phyloP scores from a whole-genome alignment of 1,140 invertebrate species.

The Philotrypesis tridentata region DNA sequence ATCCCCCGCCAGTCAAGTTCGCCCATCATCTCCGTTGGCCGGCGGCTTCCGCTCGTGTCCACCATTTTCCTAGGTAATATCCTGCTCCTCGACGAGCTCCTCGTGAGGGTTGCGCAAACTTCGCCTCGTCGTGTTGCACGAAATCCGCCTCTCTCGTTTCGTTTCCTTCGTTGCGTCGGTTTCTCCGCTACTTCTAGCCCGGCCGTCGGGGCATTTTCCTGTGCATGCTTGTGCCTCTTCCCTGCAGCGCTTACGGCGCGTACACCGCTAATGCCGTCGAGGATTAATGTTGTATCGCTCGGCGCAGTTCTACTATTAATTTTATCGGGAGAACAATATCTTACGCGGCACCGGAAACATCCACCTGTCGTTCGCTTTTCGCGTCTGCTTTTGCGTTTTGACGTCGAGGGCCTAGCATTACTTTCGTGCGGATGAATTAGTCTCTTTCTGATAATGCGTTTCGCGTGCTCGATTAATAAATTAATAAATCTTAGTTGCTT shows the following conservation, averaged over 20 bases:
- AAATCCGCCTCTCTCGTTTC: slow-evolving; percentile 27
- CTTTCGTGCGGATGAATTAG: slow-evolving; percentile 1
- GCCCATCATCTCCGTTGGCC: slow-evolving; percentile 29
- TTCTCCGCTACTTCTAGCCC: slow-evolving; percentile 21
- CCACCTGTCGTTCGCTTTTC: slow-evolving; percentile 45
- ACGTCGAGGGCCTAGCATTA: slow-evolving; percentile 14
- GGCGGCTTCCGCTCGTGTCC: slow-evolving; percentile 50
- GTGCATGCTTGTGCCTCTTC: neutral
- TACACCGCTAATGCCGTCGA: slow-evolving; percentile 61
- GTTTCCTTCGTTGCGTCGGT: neutral
- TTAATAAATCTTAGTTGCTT: neutral
- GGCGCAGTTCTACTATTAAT: slow-evolving; percentile 66
- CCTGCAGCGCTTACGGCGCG: slow-evolving; percentile 13
- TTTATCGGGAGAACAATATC: slow-evolving; percentile 67
- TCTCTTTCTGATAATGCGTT: neutral
- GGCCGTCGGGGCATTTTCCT: slow-evolving; percentile 7
- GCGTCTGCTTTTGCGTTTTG: slow-evolving; percentile 27
- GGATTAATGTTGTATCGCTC: slow-evolving; percentile 66
- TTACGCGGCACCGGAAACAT: slow-evolving; percentile 54
- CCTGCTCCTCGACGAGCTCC: slow-evolving; percentile 53
- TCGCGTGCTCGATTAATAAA: neutral
- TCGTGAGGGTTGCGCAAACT: slow-evolving; percentile 49
- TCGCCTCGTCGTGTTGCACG: slow-evolving; percentile 42
- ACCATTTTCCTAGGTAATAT: slow-evolving; percentile 60
- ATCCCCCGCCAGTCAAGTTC: slow-evolving; percentile 3